Evolutionary conservation across 2,888 invertebrate species (phyloP).

Genomic region (Lasioglossum villosulum): DNA sequence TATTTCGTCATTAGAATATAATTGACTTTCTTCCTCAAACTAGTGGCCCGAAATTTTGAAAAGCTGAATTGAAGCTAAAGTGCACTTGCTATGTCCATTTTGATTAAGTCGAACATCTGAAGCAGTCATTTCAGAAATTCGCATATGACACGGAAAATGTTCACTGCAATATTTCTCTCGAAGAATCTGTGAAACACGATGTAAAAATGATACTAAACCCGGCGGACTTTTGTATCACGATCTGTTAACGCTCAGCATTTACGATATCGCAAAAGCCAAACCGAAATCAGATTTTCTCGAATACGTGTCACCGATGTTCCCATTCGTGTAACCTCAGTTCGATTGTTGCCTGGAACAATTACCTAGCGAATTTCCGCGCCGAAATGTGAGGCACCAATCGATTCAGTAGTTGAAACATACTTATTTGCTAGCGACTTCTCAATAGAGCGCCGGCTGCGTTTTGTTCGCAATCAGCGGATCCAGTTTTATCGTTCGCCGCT

Average conservation of each 20-base stretch:
- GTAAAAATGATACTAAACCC: background rate
- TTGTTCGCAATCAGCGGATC: constrained; percentile 53
- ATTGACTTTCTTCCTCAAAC: background rate
- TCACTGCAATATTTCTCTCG: background rate
- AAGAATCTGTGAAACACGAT: background rate
- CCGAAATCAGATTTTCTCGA: background rate
- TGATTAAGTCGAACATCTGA: background rate
- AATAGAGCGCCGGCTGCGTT: constrained; percentile 44
- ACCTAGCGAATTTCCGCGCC: constrained; percentile 34
- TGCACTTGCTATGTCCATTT: background rate
- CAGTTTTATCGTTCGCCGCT: constrained; percentile 38
- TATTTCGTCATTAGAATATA: background rate
- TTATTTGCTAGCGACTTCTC: constrained; percentile 30
- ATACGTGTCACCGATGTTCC: constrained; percentile 8
- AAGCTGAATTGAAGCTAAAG: background rate
- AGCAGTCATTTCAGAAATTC: background rate
- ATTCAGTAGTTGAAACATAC: constrained; percentile 19
- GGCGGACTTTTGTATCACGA: constrained; percentile 8
- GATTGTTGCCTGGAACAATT: constrained; percentile 47
- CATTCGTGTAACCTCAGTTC: constrained; percentile 11
- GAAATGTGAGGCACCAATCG: background rate
- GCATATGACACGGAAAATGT: background rate
- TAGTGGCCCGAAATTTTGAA: background rate
- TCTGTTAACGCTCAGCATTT: background rate
- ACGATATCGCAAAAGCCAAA: constrained; percentile 2